These are phyloP conservation scores for Columba janthina DNA, from an alignment of 2,113 vertebrate genomes.

Conservation along the genomic window DNA sequence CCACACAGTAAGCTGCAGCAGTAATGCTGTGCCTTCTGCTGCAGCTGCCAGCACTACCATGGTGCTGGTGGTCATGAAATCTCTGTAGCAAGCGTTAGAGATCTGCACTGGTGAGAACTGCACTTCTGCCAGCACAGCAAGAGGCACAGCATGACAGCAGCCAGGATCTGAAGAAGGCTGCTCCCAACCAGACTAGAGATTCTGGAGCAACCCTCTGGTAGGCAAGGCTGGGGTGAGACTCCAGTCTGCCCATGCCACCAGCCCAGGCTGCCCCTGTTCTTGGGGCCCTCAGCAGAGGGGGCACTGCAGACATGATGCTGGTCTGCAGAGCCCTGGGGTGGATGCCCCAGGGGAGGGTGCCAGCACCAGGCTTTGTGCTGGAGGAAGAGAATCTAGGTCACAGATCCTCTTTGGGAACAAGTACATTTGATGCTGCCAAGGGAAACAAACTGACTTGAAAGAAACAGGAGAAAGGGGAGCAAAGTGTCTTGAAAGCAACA, in stretches of 20 bases:
- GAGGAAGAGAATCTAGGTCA: constrained; percentile 48
- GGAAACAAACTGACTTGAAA: constrained; percentile 35
- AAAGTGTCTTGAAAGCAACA: not conserved
- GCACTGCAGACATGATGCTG: fast-evolving
- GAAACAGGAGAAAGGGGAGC: not conserved
- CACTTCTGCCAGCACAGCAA: fast-evolving
- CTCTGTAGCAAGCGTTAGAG: not conserved
- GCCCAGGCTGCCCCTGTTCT: not conserved
- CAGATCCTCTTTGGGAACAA: not conserved
- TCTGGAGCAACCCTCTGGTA: not conserved
- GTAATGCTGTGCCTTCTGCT: not conserved
- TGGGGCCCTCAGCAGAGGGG: fast-evolving
- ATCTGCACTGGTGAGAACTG: fast-evolving
- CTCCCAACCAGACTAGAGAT: not conserved
- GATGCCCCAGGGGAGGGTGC: not conserved
- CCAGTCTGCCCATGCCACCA: fast-evolving
- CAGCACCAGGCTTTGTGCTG: fast-evolving
- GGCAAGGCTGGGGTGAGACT: not conserved
- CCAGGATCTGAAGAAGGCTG: not conserved
- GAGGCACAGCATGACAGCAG: not conserved
- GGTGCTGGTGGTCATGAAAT: not conserved
- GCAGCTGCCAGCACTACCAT: no score
- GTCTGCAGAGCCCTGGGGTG: not conserved
- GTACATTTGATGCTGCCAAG: constrained; percentile 33
- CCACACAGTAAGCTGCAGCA: not conserved